phyloP scores from a whole-genome alignment of 2,113 vertebrate genomes.

The Gambusia affinis region DNA sequence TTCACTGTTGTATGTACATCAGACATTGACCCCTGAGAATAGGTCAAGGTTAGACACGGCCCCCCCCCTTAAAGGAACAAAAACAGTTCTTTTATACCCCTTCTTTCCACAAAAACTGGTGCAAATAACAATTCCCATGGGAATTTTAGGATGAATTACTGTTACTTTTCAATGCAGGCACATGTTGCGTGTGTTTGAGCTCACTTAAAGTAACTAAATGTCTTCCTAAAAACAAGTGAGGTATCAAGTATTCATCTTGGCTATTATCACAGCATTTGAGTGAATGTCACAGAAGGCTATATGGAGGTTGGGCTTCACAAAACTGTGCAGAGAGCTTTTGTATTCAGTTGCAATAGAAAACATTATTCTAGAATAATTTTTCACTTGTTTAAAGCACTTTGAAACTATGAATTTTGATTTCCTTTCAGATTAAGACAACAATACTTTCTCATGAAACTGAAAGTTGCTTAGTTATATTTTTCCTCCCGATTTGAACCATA shows the following conservation, averaged over 20 bases:
- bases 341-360: conserved; percentile 18
- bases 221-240: too few species aligned
- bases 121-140: neutral
- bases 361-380: conserved; percentile 25
- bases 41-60: conserved; percentile 12
- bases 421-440: neutral
- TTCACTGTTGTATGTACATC: neutral
- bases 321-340: conserved; percentile 34
- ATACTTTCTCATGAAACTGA: neutral
- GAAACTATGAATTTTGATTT: conserved; percentile 5
- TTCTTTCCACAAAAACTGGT: conserved; percentile 1
- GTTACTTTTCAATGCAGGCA: neutral
- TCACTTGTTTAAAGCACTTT: conserved; percentile 29
- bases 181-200: neutral
- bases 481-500: neutral
- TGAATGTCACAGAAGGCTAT: conserved; percentile 31
- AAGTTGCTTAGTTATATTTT: neutral
- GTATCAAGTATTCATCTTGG: neutral
- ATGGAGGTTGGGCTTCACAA: conserved; percentile 29
- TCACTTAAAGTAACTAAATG: neutral
- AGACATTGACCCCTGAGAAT: neutral
- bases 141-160: neutral
- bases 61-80: too few species aligned
- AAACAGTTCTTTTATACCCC: neutral
- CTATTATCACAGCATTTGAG: conserved; percentile 5